Evolutionary conservation across 2,113 vertebrate species (phyloP).

Genomic region (Dipodomys spectabilis): DNA sequence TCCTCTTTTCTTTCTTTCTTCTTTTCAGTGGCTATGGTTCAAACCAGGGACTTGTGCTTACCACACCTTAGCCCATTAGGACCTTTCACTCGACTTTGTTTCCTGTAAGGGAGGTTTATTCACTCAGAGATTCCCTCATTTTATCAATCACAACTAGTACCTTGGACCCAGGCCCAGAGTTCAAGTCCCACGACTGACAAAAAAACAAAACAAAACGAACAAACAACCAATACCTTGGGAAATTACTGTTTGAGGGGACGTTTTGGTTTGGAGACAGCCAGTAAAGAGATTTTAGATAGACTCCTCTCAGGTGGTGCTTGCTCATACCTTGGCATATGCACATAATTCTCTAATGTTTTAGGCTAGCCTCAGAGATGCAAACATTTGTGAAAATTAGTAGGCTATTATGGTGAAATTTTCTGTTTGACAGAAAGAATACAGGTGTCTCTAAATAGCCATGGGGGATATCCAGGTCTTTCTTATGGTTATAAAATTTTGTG

Average conservation of each 20-base stretch:
- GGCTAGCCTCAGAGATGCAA: not conserved
- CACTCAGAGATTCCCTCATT: not conserved
- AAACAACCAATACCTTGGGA: not conserved
- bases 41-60: too few relatives aligned
- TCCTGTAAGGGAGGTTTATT: not conserved
- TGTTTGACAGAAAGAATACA: slow-evolving; percentile 7
- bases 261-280: not conserved
- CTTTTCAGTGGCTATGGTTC: not conserved
- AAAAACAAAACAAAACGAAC: too few relatives aligned
- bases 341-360: not conserved
- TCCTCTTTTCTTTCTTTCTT: not conserved
- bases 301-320: not conserved
- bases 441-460: not conserved
- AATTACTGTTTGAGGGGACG: not conserved
- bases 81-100: not conserved
- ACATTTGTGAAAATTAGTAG: not conserved
- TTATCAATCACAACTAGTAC: not conserved
- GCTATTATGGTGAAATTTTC: not conserved
- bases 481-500: not conserved
- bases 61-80: too few relatives aligned
- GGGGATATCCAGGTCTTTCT: not conserved
- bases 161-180: not conserved
- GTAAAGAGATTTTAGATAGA: not conserved
- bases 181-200: too few relatives aligned
- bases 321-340: not conserved